These are phyloP conservation scores for Fundulus diaphanus DNA, from an alignment of 2,797 vertebrate species.

Conservation along the genomic window DNA sequence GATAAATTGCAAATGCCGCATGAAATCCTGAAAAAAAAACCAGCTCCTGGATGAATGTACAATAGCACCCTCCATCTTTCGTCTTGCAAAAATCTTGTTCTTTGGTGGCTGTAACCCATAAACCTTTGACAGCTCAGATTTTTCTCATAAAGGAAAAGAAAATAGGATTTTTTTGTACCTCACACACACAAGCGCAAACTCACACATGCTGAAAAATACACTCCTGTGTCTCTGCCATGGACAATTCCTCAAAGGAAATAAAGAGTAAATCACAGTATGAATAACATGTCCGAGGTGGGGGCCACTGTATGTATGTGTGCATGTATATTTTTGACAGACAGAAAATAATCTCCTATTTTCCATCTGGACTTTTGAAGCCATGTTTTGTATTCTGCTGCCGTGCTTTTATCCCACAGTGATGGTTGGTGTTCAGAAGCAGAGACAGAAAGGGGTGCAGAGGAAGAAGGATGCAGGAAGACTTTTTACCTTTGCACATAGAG, in stretches of 20 bases:
- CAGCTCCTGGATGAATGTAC: slow-evolving; percentile 9
- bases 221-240: slow-evolving; percentile 20
- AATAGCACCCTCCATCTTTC: slow-evolving; percentile 6
- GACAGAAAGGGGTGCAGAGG: slow-evolving; percentile 23
- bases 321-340: slow-evolving; percentile 11
- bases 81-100: slow-evolving; percentile 14
- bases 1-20: background rate
- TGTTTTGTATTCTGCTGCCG: slow-evolving; percentile 46
- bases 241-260: slow-evolving; percentile 46
- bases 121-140: slow-evolving; percentile 50
- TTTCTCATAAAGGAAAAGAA: slow-evolving; percentile 49
- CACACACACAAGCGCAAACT: slow-evolving; percentile 6
- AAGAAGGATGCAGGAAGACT: background rate
- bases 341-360: slow-evolving; percentile 33
- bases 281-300: slow-evolving; percentile 19
- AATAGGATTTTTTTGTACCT: slow-evolving; percentile 33
- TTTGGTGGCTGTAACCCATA: slow-evolving; percentile 34
- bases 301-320: background rate
- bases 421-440: slow-evolving; percentile 27
- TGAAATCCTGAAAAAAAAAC: background rate
- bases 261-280: slow-evolving; percentile 48
- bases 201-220: slow-evolving; percentile 21
- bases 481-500: slow-evolving; percentile 60
- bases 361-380: slow-evolving; percentile 27
- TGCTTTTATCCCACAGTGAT: slow-evolving; percentile 20